Base-by-base conservation (phyloP, 1,140 invertebrate genomes). In the Drosophila bocki region DNA sequence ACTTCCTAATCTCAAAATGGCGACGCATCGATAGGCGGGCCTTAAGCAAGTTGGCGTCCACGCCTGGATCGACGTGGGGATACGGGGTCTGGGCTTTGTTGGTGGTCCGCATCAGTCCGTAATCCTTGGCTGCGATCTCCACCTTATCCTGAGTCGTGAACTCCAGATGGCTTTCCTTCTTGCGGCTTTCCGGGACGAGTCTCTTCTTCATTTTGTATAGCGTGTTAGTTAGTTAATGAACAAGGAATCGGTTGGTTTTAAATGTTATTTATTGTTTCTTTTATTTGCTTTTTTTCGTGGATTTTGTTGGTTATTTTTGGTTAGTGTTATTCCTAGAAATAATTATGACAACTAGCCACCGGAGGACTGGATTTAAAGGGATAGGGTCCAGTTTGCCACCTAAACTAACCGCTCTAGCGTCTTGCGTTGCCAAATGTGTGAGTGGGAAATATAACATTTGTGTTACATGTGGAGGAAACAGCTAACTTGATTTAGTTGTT, bases 1-100 rank as follows among this genome's bases (percentile, higher is more conserved):
- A 48, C 3, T 26, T 13, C 3, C 13, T 48, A n/a, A 3, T 17
- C 35, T 44, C 35, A 1, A n/a, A 44, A 1, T 33, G 37, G 0
- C 17, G 15, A 3, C 37, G 35, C 41, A 48, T 59, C 3, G 32
- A 41, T 2, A 87, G 72, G 1, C 80, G 80, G 13, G 59, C 62
- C 41, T 32, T 61, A 0, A 84, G 64, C 3, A 44, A 3, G 0
- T 15, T 1, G 0, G 65, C 8, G 42, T 84, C 68, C 3, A 87
- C 32, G 3, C 57, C 58, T 1, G 22, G 7, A 1, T 54, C 44
- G 6, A 11, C 7, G 0, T 54, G 60, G 3, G 80, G 84, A 65
- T 44, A 83, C 11, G 84, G 84, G 13, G 84, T 87, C n/a, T 39
- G 32, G 6, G 61, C 4, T 11, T 57, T 54, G 3, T 35, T 47